phyloP scores from a whole-genome alignment of 1,140 invertebrate genomes.

The Alviniconcha marisindica region DNA sequence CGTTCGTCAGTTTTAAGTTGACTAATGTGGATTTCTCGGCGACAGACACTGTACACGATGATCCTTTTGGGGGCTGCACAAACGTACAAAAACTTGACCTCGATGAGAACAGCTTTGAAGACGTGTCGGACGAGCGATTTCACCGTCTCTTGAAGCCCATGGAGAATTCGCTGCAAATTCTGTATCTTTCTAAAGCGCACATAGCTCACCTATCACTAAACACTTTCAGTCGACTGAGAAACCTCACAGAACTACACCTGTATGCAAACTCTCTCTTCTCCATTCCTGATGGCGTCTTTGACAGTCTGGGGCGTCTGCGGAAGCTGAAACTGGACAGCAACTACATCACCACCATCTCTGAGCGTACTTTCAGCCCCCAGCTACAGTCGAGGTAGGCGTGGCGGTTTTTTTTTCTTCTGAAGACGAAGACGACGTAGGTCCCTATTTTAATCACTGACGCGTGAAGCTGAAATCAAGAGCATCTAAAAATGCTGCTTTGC shows the following conservation, averaged over 20 bases:
- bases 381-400: not conserved
- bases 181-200: not conserved
- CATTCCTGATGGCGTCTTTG: slow-evolving; percentile 9
- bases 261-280: not conserved
- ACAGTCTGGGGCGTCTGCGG: not conserved
- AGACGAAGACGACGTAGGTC: too few relatives aligned
- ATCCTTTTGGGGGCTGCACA: not conserved
- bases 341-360: slow-evolving; percentile 1
- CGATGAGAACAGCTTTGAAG: not conserved
- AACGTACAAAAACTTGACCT: not conserved
- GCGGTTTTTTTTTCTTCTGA: too few relatives aligned
- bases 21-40: not conserved
- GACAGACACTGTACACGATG: not conserved
- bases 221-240: not conserved
- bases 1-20: not conserved
- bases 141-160: not conserved
- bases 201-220: not conserved
- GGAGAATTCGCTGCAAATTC: not conserved
- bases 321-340: not conserved
- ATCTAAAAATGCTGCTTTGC: too few relatives aligned
- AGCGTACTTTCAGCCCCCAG: not conserved
- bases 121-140: not conserved
- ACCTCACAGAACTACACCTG: not conserved
- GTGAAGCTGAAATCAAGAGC: too few relatives aligned
- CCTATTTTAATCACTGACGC: too few relatives aligned